Evolutionary conservation across 1,140 invertebrate genomes (phyloP).

Genomic region (Lordiphosa mommai): DNA sequence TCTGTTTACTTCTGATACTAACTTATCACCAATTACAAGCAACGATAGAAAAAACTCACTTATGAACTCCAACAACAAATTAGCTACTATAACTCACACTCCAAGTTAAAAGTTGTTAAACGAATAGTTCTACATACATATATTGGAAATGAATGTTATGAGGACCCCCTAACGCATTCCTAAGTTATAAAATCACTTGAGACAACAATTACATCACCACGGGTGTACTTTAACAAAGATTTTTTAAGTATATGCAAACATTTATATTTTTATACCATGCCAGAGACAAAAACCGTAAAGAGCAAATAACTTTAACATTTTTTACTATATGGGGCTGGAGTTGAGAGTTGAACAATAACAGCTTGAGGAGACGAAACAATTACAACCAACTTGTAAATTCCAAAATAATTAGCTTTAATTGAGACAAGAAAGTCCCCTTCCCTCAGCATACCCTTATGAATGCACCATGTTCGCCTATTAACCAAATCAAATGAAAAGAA

Average conservation of each 20-base stretch:
- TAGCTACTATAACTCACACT: slow-evolving; percentile 11
- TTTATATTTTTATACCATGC: slow-evolving; percentile 78
- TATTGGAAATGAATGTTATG: slow-evolving; percentile 10
- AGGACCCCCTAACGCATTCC: slow-evolving; percentile 31
- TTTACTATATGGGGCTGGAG: slow-evolving; percentile 48
- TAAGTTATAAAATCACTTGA: slow-evolving; percentile 48
- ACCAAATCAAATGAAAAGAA: slow-evolving; percentile 10
- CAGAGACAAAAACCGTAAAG: slow-evolving; percentile 50
- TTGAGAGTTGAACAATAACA: slow-evolving; percentile 6
- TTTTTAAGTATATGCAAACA: slow-evolving; percentile 75
- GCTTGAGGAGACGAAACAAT: slow-evolving; percentile 3
- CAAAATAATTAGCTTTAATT: slow-evolving; percentile 67
- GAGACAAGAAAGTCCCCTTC: slow-evolving; percentile 15
- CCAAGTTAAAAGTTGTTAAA: slow-evolving; percentile 1
- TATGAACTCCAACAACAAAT: slow-evolving; percentile 52
- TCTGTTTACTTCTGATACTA: slow-evolving; percentile 34
- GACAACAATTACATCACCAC: slow-evolving; percentile 33
- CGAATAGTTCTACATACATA: slow-evolving; percentile 16
- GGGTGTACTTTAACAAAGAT: slow-evolving; percentile 51
- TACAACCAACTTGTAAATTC: slow-evolving; percentile 33
- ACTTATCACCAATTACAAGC: slow-evolving; percentile 53
- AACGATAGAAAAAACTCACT: slow-evolving; percentile 62
- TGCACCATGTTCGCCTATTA: slow-evolving; percentile 47
- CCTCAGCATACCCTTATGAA: slow-evolving; percentile 24
- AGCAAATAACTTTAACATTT: slow-evolving; percentile 56